phyloP scores from a whole-genome alignment of 2,888 invertebrate genomes.

The Agonopterix arenella region DNA sequence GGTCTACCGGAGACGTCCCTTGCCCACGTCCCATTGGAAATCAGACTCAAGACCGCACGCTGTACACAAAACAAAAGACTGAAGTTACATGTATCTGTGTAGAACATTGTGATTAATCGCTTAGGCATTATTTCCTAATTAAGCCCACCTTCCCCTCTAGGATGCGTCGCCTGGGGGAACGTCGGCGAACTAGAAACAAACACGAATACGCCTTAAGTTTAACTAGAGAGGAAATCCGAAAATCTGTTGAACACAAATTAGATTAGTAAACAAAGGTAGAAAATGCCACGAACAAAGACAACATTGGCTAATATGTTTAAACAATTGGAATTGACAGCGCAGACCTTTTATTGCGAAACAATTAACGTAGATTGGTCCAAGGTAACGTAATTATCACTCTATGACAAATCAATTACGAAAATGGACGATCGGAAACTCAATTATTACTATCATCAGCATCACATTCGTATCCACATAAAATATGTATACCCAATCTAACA shows the following conservation, averaged over 20 bases:
- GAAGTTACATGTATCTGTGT: conserved; percentile 16
- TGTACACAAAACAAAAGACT: background rate
- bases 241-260: conserved; percentile 55
- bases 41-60: conserved; percentile 41
- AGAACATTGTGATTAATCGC: conserved; percentile 70
- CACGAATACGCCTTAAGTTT: conserved; percentile 36
- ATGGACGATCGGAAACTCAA: background rate
- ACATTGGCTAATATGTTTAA: too few species aligned
- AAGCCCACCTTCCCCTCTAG: conserved; percentile 63
- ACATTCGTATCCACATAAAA: conserved; percentile 24
- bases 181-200: conserved; percentile 28
- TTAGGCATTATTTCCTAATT: conserved; percentile 73
- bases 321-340: too few species aligned
- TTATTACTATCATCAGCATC: conserved; percentile 7
- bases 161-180: conserved; percentile 49
- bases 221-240: conserved; percentile 48
- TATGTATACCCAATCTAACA: conserved; percentile 38
- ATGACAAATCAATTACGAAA: too few species aligned
- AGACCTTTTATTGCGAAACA: too few species aligned
- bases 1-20: conserved; percentile 60
- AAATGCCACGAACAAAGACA: background rate
- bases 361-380: too few species aligned
- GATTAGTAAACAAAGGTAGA: conserved; percentile 4
- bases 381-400: too few species aligned
- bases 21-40: conserved; percentile 54